Base-by-base conservation (phyloP, 2,113 vertebrate species). In the Neogale vison region DNA sequence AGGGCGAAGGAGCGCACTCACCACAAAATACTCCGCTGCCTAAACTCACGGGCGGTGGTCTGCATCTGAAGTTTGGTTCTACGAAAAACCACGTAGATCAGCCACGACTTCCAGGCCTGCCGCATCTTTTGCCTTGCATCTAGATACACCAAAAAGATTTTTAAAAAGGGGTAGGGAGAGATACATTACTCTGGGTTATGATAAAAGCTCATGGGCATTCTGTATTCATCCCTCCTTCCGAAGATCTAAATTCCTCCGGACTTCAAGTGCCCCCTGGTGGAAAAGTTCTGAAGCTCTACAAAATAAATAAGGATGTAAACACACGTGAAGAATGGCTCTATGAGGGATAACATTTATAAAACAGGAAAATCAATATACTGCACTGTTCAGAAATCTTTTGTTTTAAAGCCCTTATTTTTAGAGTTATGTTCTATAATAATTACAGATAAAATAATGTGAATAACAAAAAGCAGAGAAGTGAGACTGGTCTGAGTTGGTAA, bases 51-150 rank as follows among this genome's bases (percentile, higher is more conserved):
- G 10, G 99, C 99, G 26, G 98, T 94, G 36, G 97, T 47, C 24
- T 97, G 97, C 99, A 99, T 99, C 94, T 84, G 88, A 13, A 12
- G 97, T 63, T 99, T 99, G 69, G 98, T 99, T 97, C 97, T 99
- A 31, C 96, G 98, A 90, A 99, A 98, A 65, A 98, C 97, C 84
- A 99, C 96, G 74, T 99, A 99, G 97, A 99, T 77, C 91, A 99
- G 93, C 99, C 99, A 99, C 79, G 81, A 96, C 55, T 98, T 98
- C 99, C 99, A 99, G 34, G 98, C 98, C 72, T 77, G 93, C 52
- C 84, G 96, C 95, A 99, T 71, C 15, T 76, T 97, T 67, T 89
- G 97, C 76, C 93, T 98, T 45, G 76, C 96, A 42, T 98, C 99
- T 99, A 97, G 24, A 72, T 42, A 89, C 4, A 90, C 88, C 81